Conservation (phyloP, 2,797 vertebrate genomes). For the Taeniopygia guttata region DNA sequence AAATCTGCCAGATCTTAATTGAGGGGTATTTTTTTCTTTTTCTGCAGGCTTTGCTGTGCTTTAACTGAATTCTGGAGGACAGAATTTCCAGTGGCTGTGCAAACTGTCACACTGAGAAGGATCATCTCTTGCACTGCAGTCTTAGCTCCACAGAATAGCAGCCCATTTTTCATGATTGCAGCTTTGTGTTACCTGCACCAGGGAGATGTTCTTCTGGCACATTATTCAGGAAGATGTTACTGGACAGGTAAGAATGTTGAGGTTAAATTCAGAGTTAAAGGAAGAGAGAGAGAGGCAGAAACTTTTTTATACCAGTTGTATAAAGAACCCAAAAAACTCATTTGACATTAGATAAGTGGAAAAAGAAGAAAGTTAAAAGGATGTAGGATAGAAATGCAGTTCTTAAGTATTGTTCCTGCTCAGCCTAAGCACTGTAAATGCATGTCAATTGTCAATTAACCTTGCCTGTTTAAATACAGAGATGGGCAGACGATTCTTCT, state of each 20-base stretch:
- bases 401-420: slow-evolving; percentile 41
- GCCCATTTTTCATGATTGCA: slow-evolving; percentile 36
- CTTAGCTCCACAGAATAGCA: neutral
- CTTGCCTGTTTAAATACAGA: slow-evolving; percentile 56
- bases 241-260: slow-evolving; percentile 8
- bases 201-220: neutral
- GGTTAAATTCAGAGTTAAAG: slow-evolving; percentile 30
- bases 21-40: neutral
- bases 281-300: neutral
- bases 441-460: slow-evolving; percentile 63
- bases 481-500: slow-evolving; percentile 49
- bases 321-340: neutral
- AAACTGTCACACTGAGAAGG: slow-evolving; percentile 39
- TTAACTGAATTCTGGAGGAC: slow-evolving; percentile 6
- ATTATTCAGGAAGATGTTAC: neutral
- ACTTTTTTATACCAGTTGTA: neutral
- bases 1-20: neutral
- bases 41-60: neutral
- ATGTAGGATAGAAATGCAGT: neutral
- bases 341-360: neutral
- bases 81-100: slow-evolving; percentile 12
- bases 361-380: slow-evolving; percentile 1
- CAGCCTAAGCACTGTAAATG: slow-evolving; percentile 36
- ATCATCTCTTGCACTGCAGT: slow-evolving; percentile 13
- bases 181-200: neutral